Evolutionary conservation across 2,113 vertebrate genomes (phyloP), one percentile per base, ranked within the genome.

Genomic region (Emydura subglobosa): DNA sequence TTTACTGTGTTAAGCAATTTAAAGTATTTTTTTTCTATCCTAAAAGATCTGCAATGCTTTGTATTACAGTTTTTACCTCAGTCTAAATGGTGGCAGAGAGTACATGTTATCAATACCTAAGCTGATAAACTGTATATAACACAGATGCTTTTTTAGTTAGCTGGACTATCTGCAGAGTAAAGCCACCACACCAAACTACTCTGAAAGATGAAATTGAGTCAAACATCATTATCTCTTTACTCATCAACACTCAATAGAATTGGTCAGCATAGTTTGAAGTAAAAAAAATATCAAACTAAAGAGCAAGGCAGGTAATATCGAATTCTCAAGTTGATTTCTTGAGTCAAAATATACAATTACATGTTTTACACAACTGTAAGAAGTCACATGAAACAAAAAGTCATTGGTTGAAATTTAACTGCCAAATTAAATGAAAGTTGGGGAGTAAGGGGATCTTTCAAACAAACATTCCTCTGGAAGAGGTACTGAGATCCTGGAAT

Each of bases 221-320:
- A 74, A 44, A 74, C 12, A 11, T 74, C 22, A 29, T 59, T 61
- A 11, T 65, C 61, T 65, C 4, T 65, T 65, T 65, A n/a, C 39
- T 74, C 39, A 44, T 74, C 72, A 44, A 42, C n/a, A 19, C 17
- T 72, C n/a, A n/a, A 42, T 39, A 74, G 39, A 42, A 42, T 44
- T 74, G 22, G 10, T 74, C 39, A 10, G 22, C n/a, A 74, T 2
- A 8, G 74, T n/a, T 44, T 39, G 80, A 86, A 90, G 76, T 49
- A 86, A 90, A 93, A 90, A 87, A 92, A 82, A 92, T 85, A 94
- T 87, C 49, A 78, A 83, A 92, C 90, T 83, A 91, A 90, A 95
- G 91, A 91, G 0, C 80, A 80, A 16, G 83, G 29, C 39, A 61
- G 24, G n/a, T 57, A 78, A 72, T 29, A 61, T 89, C 85, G 83